Percentiles rank a stretch among this genome's conserved stretches.
phyloP scores from a whole-genome alignment of 1,140 invertebrate species.

The Bathynomus jamesi region DNA sequence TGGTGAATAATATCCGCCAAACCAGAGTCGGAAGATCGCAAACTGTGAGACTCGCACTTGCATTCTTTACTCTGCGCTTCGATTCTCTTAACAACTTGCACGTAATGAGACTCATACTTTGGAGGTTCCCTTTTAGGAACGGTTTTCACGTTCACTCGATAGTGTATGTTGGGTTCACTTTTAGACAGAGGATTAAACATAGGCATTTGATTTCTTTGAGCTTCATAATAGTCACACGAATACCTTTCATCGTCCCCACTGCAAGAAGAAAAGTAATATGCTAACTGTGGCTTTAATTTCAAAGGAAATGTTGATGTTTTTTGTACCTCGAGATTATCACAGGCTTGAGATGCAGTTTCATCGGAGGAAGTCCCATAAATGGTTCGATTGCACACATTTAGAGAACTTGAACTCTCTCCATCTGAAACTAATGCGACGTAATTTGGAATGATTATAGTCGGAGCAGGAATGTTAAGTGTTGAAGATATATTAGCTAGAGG shows the following conservation, averaged over 20 bases:
- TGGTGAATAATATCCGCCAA: conserved; percentile 59
- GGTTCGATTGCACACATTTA: conserved; percentile 23
- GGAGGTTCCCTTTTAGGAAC: not conserved
- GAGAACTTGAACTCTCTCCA: conserved; percentile 11
- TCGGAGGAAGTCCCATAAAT: conserved; percentile 24
- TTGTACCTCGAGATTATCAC: not conserved
- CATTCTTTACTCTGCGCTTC: conserved; percentile 19
- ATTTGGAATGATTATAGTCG: conserved; percentile 13
- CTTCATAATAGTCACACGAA: conserved; percentile 22
- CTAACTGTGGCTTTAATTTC: conserved; percentile 12
- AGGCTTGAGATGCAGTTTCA: not conserved
- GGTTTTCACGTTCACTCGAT: not conserved
- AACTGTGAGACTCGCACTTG: conserved; percentile 40
- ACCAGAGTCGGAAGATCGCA: conserved; percentile 66
- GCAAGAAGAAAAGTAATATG: conserved; percentile 26
- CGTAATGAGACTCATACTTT: conserved; percentile 18
- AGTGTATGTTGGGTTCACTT: conserved; percentile 20
- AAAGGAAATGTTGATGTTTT: conserved; percentile 14
- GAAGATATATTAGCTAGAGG: conserved; percentile 3
- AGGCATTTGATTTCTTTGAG: conserved; percentile 14
- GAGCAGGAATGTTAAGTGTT: conserved; percentile 20
- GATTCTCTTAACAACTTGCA: conserved; percentile 15
- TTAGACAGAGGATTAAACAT: conserved; percentile 11
- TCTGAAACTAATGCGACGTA: not conserved
- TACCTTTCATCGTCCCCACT: conserved; percentile 25